phyloP scores from a whole-genome alignment of 2,888 invertebrate species.

The Caenorhabditis zanzibari region DNA sequence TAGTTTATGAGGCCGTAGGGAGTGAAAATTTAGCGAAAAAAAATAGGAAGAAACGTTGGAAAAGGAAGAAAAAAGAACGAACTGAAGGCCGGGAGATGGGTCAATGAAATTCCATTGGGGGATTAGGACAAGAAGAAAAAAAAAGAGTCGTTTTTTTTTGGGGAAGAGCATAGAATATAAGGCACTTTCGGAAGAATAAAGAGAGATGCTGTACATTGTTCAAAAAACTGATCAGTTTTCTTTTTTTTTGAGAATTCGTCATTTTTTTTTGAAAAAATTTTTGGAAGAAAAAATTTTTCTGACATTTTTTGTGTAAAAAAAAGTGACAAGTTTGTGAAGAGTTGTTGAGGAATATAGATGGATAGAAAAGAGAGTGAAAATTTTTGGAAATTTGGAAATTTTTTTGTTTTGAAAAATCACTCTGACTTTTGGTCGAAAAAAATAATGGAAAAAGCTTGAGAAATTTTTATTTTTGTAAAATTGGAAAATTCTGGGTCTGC shows the following conservation, averaged over 20 bases:
- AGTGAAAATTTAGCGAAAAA: conserved; percentile 32
- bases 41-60: conserved; percentile 16
- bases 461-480: no score
- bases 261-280: conserved; percentile 1
- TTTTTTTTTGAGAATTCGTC: conserved; percentile 17
- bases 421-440: background rate
- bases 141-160: background rate
- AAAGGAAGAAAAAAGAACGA: conserved; percentile 2
- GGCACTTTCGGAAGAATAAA: background rate
- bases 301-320: conserved; percentile 16
- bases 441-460: no score
- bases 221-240: conserved; percentile 31
- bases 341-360: background rate
- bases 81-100: conserved; percentile 15
- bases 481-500: no score
- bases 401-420: background rate
- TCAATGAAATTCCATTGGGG: conserved; percentile 64
- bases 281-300: conserved; percentile 3
- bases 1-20: conserved; percentile 61
- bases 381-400: background rate
- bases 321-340: conserved; percentile 5
- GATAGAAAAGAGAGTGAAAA: no score
- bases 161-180: conserved; percentile 7
- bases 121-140: conserved; percentile 41
- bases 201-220: background rate